Conservation (phyloP, 53 echinoderm and acorn worm genomes). For the Holothuria leucospilota region DNA sequence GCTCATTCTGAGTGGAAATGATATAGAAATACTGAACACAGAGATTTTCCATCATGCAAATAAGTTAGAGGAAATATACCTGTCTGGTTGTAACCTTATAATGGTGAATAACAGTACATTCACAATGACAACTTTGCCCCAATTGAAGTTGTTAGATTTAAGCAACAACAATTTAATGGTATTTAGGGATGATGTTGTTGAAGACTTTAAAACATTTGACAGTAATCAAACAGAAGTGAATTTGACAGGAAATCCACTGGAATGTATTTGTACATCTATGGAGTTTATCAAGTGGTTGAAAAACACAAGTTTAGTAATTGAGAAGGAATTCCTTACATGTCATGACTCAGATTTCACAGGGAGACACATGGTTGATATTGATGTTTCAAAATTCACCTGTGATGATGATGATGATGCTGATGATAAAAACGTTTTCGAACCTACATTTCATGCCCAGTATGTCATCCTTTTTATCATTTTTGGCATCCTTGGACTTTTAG, state of each 20-base stretch:
- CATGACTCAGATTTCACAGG: neutral
- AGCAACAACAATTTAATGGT: constrained; percentile 68
- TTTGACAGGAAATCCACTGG: constrained; percentile 74
- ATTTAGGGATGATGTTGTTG: constrained; percentile 49
- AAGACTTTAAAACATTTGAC: constrained; percentile 47
- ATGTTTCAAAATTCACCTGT: no score
- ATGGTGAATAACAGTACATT: constrained; percentile 47
- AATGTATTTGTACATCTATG: constrained; percentile 70
- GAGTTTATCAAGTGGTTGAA: constrained; percentile 75
- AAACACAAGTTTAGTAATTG: constrained; percentile 54
- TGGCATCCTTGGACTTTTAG: constrained; percentile 75
- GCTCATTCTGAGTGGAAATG: constrained; percentile 73
- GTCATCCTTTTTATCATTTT: constrained; percentile 79
- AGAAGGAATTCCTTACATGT: constrained; percentile 59
- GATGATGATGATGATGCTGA: no score
- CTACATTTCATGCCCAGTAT: no score
- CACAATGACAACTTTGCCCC: constrained; percentile 50
- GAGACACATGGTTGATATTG: no score
- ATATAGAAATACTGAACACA: constrained; percentile 51
- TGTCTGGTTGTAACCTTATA: constrained; percentile 61
- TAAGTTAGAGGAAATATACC: constrained; percentile 51
- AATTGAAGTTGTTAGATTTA: constrained; percentile 65
- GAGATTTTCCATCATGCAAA: constrained; percentile 14
- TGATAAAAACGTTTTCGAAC: no score
- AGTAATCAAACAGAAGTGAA: constrained; percentile 38